These are phyloP conservation scores for Galerucella pusilla DNA, from an alignment of 2,888 invertebrate genomes.

Conservation along the genomic window DNA sequence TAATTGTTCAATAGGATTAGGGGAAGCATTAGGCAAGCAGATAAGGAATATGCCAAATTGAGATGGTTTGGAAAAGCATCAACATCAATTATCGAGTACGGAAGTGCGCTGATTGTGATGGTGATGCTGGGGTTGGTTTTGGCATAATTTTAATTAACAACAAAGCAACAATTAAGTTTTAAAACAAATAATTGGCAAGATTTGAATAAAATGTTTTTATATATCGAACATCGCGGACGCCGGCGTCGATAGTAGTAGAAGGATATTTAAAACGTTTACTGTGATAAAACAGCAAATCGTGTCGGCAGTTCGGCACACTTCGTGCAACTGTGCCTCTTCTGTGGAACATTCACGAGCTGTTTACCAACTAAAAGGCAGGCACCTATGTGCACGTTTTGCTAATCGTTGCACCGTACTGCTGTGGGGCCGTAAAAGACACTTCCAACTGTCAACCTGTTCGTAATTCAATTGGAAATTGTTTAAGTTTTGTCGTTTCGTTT, in stretches of 20 bases:
- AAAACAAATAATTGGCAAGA: background rate
- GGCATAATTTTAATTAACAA: conserved; percentile 5
- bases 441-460: conserved; percentile 38
- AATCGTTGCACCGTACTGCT: conserved; percentile 48
- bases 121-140: background rate
- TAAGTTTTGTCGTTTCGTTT: conserved; percentile 39
- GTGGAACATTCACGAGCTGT: conserved; percentile 64
- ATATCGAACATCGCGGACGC: conserved; percentile 20
- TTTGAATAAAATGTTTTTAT: background rate
- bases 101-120: conserved; percentile 2
- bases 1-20: conserved; percentile 84
- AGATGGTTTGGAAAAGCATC: conserved; percentile 7
- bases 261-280: conserved; percentile 62
- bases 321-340: conserved; percentile 64
- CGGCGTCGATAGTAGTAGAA: conserved; percentile 37
- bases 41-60: conserved; percentile 5
- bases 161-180: background rate
- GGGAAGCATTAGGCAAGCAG: conserved; percentile 13
- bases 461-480: conserved; percentile 44
- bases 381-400: conserved; percentile 60
- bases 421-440: conserved; percentile 43
- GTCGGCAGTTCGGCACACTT: conserved; percentile 63
- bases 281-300: conserved; percentile 65
- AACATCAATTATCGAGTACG: conserved; percentile 6
- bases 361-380: conserved; percentile 65